A percentile compares a stretch with the other conserved stretches of the same genome.
Evolutionary conservation across 1,140 invertebrate genomes (phyloP).

Genomic region (Neodiprion fabricii): DNA sequence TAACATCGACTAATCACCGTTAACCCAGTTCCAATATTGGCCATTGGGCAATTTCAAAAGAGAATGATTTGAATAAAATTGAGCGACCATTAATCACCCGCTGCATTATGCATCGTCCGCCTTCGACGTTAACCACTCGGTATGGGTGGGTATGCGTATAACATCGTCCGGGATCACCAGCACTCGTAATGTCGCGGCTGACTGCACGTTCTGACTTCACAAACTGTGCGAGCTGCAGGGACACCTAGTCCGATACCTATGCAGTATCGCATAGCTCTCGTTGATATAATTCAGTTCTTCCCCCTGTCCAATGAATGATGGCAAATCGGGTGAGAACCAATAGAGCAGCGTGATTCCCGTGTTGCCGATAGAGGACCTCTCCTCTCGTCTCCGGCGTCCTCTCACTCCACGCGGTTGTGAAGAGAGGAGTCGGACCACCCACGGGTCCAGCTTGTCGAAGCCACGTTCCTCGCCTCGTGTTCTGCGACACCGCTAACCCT

Average conservation of each 20-base stretch:
- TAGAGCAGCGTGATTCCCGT: constrained; percentile 1
- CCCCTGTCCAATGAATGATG: not conserved
- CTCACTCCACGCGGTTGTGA: not conserved
- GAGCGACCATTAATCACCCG: too few relatives aligned
- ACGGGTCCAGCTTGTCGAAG: not conserved
- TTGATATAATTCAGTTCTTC: not conserved
- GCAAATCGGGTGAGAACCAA: constrained; percentile 11
- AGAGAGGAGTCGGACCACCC: constrained; percentile 8
- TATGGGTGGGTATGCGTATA: too few relatives aligned
- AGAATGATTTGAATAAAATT: too few relatives aligned
- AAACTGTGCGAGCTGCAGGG: not conserved
- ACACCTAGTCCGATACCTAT: not conserved
- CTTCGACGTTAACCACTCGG: too few relatives aligned
- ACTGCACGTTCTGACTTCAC: not conserved
- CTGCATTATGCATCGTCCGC: too few relatives aligned
- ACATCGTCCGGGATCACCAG: not conserved
- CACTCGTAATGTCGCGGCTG: not conserved
- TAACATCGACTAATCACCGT: too few relatives aligned
- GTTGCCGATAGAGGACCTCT: not conserved
- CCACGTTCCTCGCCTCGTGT: constrained; percentile 4
- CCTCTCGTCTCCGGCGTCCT: not conserved
- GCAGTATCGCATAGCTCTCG: not conserved
- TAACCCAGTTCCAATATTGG: too few relatives aligned
- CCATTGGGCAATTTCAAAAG: too few relatives aligned
- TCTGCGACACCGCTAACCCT: constrained; percentile 11